Evolutionary conservation across 2,888 invertebrate genomes (phyloP), one percentile per base, ranked within the genome.

Genomic region (Lasioglossum zephyrum): DNA sequence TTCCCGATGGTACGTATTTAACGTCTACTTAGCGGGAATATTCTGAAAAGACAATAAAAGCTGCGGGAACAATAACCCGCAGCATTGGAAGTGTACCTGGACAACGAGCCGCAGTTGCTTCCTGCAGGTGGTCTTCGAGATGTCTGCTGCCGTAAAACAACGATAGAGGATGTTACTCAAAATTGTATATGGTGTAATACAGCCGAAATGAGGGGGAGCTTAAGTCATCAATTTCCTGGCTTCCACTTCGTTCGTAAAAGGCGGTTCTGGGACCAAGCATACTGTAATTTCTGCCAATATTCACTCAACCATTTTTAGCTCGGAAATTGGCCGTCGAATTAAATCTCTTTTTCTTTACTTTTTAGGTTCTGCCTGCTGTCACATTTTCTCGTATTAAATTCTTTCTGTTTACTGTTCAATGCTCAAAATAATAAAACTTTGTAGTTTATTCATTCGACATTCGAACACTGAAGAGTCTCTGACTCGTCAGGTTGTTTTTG

Each of bases 1-100:
- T 69, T 26, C 39, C 70, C 79, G 31, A 70, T 74, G 26, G n/a
- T 13, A 11, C 26, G 36, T 70, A 78, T 63, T 84, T 53, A 18
- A 75, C 39, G n/a, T 49, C 79, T 36, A 44, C 22, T 57, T 16
- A 76, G n/a, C 26, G 60, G 13, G 39, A 41, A 70, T 70, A 70
- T 70, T 70, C 39, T 70, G 41, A 41, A 39, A 70, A 70, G 41
- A 70, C 41, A 41, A 70, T 41, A 41, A 70, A 70, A 41, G n/a
- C 39, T 41, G 70, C 39, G 41, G 57, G 70, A 41, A 70, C 22
- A 70, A 70, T 70, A 70, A 41, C 41, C 22, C n/a, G n/a, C n/a
- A 13, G n/a, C 9, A 41, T 11, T n/a, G 41, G 39, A 22, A 70
- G n/a, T 41, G n/a, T 63, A 31, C n/a, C 31, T 63, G 63, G 63